phyloP scores from a whole-genome alignment of 2,888 invertebrate genomes.

The Cantharis nigra region DNA sequence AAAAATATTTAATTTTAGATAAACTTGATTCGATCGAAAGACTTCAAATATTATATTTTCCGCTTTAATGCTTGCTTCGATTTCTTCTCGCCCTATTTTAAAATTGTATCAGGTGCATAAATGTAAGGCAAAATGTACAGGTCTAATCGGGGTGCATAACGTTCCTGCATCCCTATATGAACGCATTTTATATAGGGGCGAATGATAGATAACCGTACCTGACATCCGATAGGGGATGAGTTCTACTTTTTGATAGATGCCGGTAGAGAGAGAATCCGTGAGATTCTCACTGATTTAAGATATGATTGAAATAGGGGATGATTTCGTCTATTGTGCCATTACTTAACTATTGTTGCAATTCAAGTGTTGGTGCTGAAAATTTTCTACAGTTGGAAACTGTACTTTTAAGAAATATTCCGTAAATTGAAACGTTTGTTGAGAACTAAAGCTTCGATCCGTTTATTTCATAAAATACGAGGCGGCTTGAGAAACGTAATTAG shows the following conservation, averaged over 20 bases:
- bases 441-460: neutral
- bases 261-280: constrained; percentile 30
- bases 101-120: constrained; percentile 28
- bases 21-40: neutral
- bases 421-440: neutral
- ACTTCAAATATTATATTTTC: neutral
- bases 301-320: constrained; percentile 31
- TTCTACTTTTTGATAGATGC: constrained; percentile 30
- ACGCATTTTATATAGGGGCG: constrained; percentile 24
- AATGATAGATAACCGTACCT: constrained; percentile 35
- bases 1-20: neutral
- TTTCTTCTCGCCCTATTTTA: constrained; percentile 10
- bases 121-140: constrained; percentile 20
- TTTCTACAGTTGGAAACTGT: constrained; percentile 10
- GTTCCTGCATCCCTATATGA: constrained; percentile 24
- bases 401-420: constrained; percentile 4
- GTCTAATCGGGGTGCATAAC: constrained; percentile 29
- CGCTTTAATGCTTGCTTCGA: neutral
- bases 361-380: constrained; percentile 20
- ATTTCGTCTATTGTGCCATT: constrained; percentile 30
- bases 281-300: constrained; percentile 33
- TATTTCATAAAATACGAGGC: too few species aligned
- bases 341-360: constrained; percentile 25
- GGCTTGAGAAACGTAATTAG: neutral
- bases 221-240: constrained; percentile 33